phyloP scores from a whole-genome alignment of 2,797 vertebrate genomes.

The Gymnoscopelus braueri region DNA sequence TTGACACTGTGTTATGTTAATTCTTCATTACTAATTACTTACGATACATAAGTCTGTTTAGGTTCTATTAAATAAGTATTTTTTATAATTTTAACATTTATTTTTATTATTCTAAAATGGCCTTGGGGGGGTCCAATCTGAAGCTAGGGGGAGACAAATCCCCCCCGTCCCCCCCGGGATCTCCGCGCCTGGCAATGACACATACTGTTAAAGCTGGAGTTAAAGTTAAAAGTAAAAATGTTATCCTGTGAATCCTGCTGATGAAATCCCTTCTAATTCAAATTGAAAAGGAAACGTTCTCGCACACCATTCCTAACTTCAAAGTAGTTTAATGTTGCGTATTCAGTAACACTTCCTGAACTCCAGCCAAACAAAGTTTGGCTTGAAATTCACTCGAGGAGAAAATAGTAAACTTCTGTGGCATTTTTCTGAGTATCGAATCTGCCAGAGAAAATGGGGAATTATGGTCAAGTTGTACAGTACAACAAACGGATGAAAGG shows the following conservation, averaged over 20 bases:
- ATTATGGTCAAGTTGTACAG: slow-evolving; percentile 53
- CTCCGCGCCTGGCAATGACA: slow-evolving; percentile 42
- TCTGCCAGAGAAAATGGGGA: slow-evolving; percentile 41
- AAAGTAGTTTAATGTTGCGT: slow-evolving; percentile 48
- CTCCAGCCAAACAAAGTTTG: slow-evolving; percentile 8
- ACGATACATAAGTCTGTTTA: too few relatives aligned
- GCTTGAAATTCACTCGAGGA: slow-evolving; percentile 23
- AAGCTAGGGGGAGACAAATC: too few relatives aligned
- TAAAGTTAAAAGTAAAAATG: slow-evolving; percentile 34
- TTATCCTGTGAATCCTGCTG: slow-evolving; percentile 58
- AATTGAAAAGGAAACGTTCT: slow-evolving; percentile 66
- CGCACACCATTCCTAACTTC: slow-evolving; percentile 40
- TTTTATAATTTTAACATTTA: too few relatives aligned
- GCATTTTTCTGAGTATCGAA: slow-evolving; percentile 45
- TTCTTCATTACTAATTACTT: too few relatives aligned
- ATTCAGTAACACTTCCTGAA: slow-evolving; percentile 55
- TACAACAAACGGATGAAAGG: slow-evolving; percentile 49
- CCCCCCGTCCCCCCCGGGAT: too few relatives aligned
- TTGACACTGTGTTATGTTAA: too few relatives aligned
- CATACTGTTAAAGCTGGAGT: slow-evolving; percentile 63
- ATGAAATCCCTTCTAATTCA: slow-evolving; percentile 63
- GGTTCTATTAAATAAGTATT: too few relatives aligned
- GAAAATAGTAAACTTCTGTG: slow-evolving; percentile 42
- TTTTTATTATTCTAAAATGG: too few relatives aligned
- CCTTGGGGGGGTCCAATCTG: too few relatives aligned